Evolutionary conservation across 2,888 invertebrate genomes (phyloP).

Genomic region (Octodonta nipae): DNA sequence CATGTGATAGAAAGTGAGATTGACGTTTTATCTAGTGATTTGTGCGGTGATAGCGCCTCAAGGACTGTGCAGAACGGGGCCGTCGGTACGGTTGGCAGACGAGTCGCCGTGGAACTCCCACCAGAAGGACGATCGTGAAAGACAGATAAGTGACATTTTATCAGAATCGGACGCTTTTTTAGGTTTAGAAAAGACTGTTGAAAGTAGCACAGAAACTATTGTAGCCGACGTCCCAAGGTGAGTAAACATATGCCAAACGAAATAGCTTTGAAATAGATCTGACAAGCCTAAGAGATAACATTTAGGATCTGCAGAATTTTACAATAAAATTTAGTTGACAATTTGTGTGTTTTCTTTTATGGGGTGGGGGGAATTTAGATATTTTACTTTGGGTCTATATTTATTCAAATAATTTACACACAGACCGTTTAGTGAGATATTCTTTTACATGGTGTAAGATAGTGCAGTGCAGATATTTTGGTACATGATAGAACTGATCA

Average conservation of each 20-base stretch:
- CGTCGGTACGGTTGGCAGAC: slow-evolving; percentile 2
- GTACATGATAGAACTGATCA: no score
- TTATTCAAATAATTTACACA: no score
- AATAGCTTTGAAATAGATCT: no score
- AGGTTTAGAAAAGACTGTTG: slow-evolving; percentile 27
- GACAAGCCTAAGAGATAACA: no score
- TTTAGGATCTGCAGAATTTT: no score
- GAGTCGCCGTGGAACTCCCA: slow-evolving; percentile 7
- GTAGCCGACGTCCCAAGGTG: slow-evolving; percentile 30
- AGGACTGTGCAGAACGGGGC: slow-evolving; percentile 10
- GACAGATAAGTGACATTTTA: slow-evolving; percentile 10
- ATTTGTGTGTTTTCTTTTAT: no score
- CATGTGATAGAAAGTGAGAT: slow-evolving; percentile 23
- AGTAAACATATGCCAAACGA: slow-evolving; percentile 14
- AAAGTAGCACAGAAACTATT: slow-evolving; percentile 43
- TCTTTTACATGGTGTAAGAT: no score
- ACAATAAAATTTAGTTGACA: no score
- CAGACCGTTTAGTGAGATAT: no score
- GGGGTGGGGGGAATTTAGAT: no score
- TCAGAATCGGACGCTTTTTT: slow-evolving; percentile 22
- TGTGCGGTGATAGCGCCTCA: slow-evolving; percentile 3
- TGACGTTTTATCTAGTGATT: slow-evolving; percentile 12
- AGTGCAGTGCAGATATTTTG: no score
- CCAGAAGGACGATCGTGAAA: slow-evolving; percentile 3
- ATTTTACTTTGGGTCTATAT: no score